Base-by-base conservation (phyloP, 2,888 invertebrate genomes). In the Erebia palarica region DNA sequence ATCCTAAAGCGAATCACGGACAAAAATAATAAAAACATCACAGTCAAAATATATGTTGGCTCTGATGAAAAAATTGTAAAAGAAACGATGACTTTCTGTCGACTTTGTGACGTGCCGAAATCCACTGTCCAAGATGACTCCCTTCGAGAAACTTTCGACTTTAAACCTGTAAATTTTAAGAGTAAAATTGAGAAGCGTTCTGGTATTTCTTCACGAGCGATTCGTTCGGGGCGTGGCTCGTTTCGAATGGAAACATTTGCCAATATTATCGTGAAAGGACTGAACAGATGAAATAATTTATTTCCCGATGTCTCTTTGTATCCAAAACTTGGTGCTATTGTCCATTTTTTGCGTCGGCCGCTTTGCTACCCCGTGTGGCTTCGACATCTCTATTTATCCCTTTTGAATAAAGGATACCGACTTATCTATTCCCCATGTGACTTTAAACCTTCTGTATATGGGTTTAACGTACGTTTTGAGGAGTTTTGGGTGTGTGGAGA, bases 1-100 rank as follows among this genome's bases (percentile, higher is more conserved):
- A 86, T 85, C 84, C 84, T 82, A 77, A 80, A 82, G 82, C 83
- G 84, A 84, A 88, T 90, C 89, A 89, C 87, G 89, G 84, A 92
- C 92, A 91, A 91, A 92, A 93, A 90, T 93, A 92, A 93, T 93
- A 92, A 92, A 92, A 92, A 93, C 92, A 92, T 92, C 92, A 91
- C 87, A 91, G 93, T 93, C 93, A 92, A 92, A 93, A 93, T 93
- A 93, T 92, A 93, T 91, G 90, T 90, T 86, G 86, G 89, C 80
- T 82, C 84, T 84, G 76, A 73, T 78, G 80, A 87, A 90, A 88
- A 91, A 87, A 84, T 77, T 85, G 84, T 86, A 84, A 87, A 86
- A 87, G 89, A 86, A 87, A 88, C 85, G 85, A 84, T 87, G 88
- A 89, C 89, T 89, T 81, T 89, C 81, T 87, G 87, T 85, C 87